Conservation (phyloP, 2,797 vertebrate genomes). For the Telmatherina bonti region DNA sequence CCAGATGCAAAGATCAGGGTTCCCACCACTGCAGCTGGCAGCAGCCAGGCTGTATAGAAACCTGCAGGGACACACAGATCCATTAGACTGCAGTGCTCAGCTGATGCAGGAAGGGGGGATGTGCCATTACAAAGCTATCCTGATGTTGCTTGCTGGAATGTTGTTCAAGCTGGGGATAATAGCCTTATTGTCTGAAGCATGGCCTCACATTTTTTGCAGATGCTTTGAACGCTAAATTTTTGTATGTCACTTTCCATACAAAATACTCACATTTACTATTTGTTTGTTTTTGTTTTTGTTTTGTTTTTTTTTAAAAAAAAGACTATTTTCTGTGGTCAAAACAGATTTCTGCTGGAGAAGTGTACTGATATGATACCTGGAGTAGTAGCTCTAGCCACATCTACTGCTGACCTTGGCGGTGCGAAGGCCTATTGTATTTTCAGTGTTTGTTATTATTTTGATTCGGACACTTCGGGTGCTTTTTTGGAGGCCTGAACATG, state of each 20-base stretch:
- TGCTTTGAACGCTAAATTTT: neutral
- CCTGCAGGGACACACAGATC: slow-evolving; percentile 73
- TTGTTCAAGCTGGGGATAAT: neutral
- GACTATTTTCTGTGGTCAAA: neutral
- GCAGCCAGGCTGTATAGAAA: slow-evolving; percentile 87
- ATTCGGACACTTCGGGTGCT: no score
- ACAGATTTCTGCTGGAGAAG: neutral
- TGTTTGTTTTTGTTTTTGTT: neutral
- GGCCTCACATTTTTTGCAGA: neutral
- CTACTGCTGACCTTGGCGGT: neutral
- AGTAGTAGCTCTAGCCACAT: neutral
- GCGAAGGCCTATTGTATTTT: no score
- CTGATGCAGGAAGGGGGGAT: slow-evolving; percentile 18
- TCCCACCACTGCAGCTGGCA: slow-evolving; percentile 84
- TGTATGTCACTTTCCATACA: neutral
- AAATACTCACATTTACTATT: neutral
- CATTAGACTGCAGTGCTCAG: slow-evolving; percentile 43
- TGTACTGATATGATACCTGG: no score
- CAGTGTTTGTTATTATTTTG: no score
- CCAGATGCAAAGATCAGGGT: slow-evolving; percentile 85
- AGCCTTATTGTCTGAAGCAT: slow-evolving; percentile 1
- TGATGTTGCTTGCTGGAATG: slow-evolving; percentile 13
- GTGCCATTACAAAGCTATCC: slow-evolving; percentile 21
- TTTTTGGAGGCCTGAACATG: no score
- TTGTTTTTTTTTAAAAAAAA: no score